A percentile compares a stretch with the other conserved stretches of the same genome.
phyloP scores from a whole-genome alignment of 64 coral and sea anemone genomes.

The Orbicella faveolata region DNA sequence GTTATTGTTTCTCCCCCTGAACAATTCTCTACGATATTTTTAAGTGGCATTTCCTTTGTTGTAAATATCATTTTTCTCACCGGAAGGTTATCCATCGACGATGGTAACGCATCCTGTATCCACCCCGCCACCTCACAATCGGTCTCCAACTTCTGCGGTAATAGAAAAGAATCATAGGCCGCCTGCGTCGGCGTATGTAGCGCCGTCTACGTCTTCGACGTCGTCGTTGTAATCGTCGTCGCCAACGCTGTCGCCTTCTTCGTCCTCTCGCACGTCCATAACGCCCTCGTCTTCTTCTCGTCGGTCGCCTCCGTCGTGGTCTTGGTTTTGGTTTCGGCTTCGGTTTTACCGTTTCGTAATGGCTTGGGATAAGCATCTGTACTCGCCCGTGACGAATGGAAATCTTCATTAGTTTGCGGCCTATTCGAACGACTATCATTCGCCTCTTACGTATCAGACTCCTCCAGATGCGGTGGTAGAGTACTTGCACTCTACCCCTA shows the following conservation, averaged over 20 bases:
- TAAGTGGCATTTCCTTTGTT: too few species aligned
- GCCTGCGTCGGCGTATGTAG: slow-evolving; percentile 4
- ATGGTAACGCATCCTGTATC: neutral
- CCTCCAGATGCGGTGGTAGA: neutral
- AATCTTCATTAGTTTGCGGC: neutral
- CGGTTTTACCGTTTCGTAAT: neutral
- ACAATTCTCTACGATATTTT: too few species aligned
- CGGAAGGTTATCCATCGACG: slow-evolving; percentile 10
- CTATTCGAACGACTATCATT: neutral
- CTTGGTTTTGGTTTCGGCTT: slow-evolving; percentile 6
- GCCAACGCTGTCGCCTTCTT: neutral
- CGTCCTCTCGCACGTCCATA: slow-evolving; percentile 6
- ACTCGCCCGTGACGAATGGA: neutral
- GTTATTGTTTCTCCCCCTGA: too few species aligned
- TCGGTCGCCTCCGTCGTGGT: neutral
- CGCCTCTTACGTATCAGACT: neutral
- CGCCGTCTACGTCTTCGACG: slow-evolving; percentile 38
- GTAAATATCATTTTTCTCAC: neutral
- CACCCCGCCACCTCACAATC: slow-evolving; percentile 23
- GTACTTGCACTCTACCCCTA: neutral
- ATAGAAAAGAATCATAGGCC: neutral
- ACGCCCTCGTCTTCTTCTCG: neutral
- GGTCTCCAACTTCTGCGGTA: neutral
- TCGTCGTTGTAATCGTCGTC: slow-evolving; percentile 10
- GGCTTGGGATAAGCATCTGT: neutral